These are phyloP conservation scores for Aporrectodea caliginosa DNA, from an alignment of 1,140 invertebrate genomes.

Conservation along the genomic window DNA sequence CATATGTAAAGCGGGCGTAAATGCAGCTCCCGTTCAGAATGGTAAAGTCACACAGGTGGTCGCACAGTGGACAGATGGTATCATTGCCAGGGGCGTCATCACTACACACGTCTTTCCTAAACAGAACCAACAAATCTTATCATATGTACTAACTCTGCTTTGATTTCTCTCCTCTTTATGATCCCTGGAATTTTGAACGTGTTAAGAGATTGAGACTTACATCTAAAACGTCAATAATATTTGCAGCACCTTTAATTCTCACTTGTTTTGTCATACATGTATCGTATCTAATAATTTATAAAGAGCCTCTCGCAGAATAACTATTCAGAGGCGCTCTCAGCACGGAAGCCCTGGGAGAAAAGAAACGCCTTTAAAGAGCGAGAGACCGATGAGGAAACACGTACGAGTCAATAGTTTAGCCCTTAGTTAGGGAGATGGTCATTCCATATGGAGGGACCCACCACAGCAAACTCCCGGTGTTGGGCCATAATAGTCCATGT, in stretches of 20 bases:
- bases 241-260: neutral
- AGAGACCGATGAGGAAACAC: too few relatives aligned
- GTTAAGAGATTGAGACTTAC: neutral
- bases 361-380: too few relatives aligned
- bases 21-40: slow-evolving; percentile 77
- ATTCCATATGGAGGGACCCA: too few relatives aligned
- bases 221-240: neutral
- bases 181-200: neutral
- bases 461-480: too few relatives aligned
- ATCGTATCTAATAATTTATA: too few relatives aligned
- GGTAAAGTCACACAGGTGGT: slow-evolving; percentile 71
- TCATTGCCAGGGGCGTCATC: slow-evolving; percentile 10
- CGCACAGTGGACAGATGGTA: slow-evolving; percentile 55
- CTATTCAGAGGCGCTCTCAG: too few relatives aligned
- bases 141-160: neutral
- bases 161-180: neutral
- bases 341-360: too few relatives aligned
- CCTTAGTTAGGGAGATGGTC: too few relatives aligned
- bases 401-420: too few relatives aligned
- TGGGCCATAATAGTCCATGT: too few relatives aligned
- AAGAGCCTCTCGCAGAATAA: too few relatives aligned
- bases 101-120: slow-evolving; percentile 29
- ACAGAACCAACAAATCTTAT: neutral
- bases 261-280: neutral
- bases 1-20: slow-evolving; percentile 83